phyloP scores from a whole-genome alignment of 2,888 invertebrate genomes.

The Dynastes maya region DNA sequence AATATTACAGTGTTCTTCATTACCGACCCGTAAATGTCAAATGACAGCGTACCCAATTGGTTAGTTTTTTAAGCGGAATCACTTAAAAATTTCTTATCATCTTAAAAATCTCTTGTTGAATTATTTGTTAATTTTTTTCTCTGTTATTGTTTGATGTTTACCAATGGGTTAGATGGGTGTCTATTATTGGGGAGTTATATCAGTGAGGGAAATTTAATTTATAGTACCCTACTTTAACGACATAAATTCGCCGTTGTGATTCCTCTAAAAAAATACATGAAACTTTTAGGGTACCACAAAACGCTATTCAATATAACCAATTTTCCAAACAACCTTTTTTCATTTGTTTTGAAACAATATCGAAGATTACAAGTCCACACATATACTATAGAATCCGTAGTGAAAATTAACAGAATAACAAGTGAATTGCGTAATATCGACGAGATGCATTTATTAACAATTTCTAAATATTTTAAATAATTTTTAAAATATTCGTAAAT shows the following conservation, averaged over 20 bases:
- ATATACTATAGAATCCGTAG: slow-evolving; percentile 1
- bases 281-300: too few species aligned
- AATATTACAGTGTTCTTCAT: slow-evolving; percentile 38
- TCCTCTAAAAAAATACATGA: too few species aligned
- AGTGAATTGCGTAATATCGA: background rate
- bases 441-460: background rate
- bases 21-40: slow-evolving; percentile 5
- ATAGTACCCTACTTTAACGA: too few species aligned
- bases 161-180: too few species aligned
- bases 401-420: too few species aligned
- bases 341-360: background rate
- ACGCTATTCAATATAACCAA: background rate
- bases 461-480: background rate
- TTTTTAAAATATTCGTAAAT: background rate
- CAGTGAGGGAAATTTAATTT: too few species aligned
- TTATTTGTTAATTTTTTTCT: background rate
- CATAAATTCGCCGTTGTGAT: too few species aligned
- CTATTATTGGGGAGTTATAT: too few species aligned
- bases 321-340: background rate
- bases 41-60: background rate
- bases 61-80: too few species aligned
- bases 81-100: background rate
- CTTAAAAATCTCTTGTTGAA: slow-evolving; percentile 10
- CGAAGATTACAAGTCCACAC: background rate
- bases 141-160: too few species aligned